These are phyloP conservation scores for Silurus glanis DNA, from an alignment of 2,113 vertebrate genomes.

Conservation along the genomic window DNA sequence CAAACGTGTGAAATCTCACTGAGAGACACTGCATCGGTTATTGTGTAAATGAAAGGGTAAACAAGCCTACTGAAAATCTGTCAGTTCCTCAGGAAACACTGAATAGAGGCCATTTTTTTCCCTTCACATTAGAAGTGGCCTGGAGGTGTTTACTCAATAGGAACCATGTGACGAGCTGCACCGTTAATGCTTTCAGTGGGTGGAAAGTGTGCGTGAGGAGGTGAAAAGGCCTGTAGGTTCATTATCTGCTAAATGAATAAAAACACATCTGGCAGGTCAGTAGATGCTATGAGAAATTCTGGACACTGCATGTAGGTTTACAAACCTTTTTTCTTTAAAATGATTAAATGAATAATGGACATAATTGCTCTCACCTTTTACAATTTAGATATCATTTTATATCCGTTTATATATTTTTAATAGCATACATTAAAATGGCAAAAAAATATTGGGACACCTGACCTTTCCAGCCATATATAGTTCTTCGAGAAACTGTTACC, in stretches of 20 bases:
- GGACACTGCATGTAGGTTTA: not conserved
- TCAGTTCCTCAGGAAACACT: not conserved
- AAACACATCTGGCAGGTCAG: not conserved
- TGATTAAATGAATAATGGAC: not conserved
- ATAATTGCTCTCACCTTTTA: not conserved
- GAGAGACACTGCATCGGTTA: not conserved
- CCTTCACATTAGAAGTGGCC: not conserved
- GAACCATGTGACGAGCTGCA: not conserved
- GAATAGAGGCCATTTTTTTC: not conserved
- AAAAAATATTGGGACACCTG: no score
- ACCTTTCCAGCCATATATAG: no score
- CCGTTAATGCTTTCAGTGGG: not conserved
- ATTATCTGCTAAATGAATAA: not conserved
- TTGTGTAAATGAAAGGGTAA: not conserved
- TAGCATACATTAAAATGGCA: not conserved
- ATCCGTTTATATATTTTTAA: not conserved
- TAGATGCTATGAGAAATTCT: not conserved
- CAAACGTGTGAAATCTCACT: not conserved
- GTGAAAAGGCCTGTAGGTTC: not conserved
- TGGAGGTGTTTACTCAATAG: conserved; percentile 14
- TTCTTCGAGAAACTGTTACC: no score
- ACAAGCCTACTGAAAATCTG: not conserved
- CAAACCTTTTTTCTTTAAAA: not conserved
- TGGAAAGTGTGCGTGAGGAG: not conserved
- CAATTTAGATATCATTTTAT: not conserved